Conservation (phyloP, 2,113 vertebrate species). For the Colistium nudipinnis region DNA sequence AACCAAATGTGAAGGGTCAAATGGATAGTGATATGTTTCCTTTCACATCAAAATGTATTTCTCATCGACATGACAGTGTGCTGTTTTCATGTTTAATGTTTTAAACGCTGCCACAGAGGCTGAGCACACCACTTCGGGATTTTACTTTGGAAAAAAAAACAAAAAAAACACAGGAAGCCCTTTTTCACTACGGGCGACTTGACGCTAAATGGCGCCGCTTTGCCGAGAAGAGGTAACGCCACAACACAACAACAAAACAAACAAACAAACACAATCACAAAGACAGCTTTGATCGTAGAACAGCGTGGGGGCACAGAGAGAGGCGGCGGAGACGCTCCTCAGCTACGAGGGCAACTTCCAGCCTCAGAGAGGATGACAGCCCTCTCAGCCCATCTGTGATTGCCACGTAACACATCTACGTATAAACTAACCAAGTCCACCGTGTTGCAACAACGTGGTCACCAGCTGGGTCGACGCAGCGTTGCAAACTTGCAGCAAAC, state of each 20-base stretch:
- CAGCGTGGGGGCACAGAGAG: too few species aligned
- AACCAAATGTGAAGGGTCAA: too few species aligned
- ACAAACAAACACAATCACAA: not conserved
- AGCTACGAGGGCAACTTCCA: conserved; percentile 37
- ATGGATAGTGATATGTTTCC: too few species aligned
- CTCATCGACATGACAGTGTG: too few species aligned
- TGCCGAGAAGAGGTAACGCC: conserved; percentile 22
- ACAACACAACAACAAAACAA: not conserved
- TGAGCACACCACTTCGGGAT: not conserved
- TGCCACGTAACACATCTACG: conserved; percentile 86
- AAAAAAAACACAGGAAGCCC: conserved; percentile 49
- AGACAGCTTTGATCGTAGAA: fast-evolving
- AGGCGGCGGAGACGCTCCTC: too few species aligned
- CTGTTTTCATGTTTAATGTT: too few species aligned
- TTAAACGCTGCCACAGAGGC: not conserved
- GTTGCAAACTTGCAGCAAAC: not conserved
- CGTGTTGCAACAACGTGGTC: conserved; percentile 31
- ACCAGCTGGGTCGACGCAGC: not conserved
- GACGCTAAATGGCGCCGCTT: conserved; percentile 39
- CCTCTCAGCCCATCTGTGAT: conserved; percentile 69
- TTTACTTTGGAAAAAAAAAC: conserved; percentile 52
- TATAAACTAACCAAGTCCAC: conserved; percentile 53
- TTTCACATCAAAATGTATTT: too few species aligned
- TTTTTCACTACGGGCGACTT: not conserved
- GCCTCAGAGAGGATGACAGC: conserved; percentile 62